Percentiles rank a stretch among this genome's conserved stretches.
phyloP scores from a whole-genome alignment of 2,888 invertebrate genomes.

The Leptura quadrifasciata region DNA sequence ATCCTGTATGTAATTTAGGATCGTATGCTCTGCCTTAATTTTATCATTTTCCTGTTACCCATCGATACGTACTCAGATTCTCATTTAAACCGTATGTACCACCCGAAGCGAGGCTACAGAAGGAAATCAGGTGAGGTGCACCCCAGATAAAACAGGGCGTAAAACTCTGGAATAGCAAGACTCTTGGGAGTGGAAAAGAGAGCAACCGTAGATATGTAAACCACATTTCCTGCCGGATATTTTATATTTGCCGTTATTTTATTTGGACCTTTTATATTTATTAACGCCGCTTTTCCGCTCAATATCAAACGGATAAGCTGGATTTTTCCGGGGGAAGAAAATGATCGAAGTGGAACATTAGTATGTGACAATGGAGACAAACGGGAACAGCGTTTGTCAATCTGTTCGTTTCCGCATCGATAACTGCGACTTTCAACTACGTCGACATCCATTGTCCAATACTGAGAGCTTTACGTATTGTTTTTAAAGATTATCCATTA shows the following conservation, averaged over 20 bases:
- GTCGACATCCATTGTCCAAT: conserved; percentile 45
- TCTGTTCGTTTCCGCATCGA: conserved; percentile 70
- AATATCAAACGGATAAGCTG: conserved; percentile 51
- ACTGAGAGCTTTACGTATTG: background rate
- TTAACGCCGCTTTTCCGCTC: conserved; percentile 60
- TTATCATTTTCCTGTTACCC: background rate
- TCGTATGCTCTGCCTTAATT: background rate
- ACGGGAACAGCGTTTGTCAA: conserved; percentile 71
- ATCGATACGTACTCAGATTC: conserved; percentile 8
- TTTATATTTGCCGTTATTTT: conserved; percentile 64
- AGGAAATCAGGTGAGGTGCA: conserved; percentile 30
- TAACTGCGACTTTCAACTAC: conserved; percentile 63
- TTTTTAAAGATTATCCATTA: background rate
- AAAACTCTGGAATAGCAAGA: conserved; percentile 19
- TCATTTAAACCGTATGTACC: conserved; percentile 19
- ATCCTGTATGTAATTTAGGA: background rate
- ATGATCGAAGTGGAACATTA: conserved; percentile 64
- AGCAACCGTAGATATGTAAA: conserved; percentile 60
- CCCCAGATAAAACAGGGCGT: conserved; percentile 15
- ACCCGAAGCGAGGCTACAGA: conserved; percentile 21
- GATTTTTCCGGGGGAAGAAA: conserved; percentile 48
- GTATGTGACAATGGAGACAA: conserved; percentile 69
- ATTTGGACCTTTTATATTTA: conserved; percentile 58
- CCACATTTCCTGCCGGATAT: conserved; percentile 66
- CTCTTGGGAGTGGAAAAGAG: conserved; percentile 29